Percentiles rank a stretch among this genome's conserved stretches.
phyloP scores from a whole-genome alignment of 2,113 vertebrate genomes.

The Cromileptes altivelis region DNA sequence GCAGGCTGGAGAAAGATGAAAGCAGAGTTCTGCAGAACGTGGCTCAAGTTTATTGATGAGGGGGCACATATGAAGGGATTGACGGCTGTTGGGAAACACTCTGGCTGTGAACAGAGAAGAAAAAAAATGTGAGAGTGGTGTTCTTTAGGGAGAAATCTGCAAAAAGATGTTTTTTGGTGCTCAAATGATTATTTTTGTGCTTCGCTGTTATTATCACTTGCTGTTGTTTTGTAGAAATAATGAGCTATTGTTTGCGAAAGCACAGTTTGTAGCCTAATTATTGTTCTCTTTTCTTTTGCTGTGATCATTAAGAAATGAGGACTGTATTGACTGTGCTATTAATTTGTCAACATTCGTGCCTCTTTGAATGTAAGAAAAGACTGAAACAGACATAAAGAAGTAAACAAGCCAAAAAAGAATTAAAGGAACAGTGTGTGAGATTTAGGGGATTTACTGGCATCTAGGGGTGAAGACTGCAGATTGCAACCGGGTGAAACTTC shows the following conservation, averaged over 20 bases:
- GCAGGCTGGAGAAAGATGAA: slow-evolving; percentile 61
- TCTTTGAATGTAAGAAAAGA: not conserved
- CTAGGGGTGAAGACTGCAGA: no score
- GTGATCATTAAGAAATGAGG: not conserved
- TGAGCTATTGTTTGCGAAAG: not conserved
- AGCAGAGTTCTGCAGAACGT: slow-evolving; percentile 22
- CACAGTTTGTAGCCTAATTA: not conserved
- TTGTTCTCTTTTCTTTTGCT: not conserved
- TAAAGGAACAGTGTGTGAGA: not conserved
- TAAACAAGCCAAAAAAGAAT: rapidly evolving
- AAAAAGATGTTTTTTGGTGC: not conserved
- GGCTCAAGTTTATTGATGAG: slow-evolving; percentile 53
- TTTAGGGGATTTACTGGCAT: no score
- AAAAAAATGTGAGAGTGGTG: not conserved
- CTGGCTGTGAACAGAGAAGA: not conserved
- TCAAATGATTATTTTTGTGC: not conserved
- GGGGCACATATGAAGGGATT: slow-evolving; percentile 20
- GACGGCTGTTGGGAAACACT: not conserved
- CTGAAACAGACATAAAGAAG: not conserved
- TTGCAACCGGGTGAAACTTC: no score
- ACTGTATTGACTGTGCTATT: not conserved
- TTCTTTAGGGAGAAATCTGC: not conserved
- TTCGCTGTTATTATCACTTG: not conserved
- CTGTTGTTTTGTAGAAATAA: not conserved
- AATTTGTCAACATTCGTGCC: not conserved